phyloP scores from a whole-genome alignment of 2,888 invertebrate species.

The Chymomyza amoena region DNA sequence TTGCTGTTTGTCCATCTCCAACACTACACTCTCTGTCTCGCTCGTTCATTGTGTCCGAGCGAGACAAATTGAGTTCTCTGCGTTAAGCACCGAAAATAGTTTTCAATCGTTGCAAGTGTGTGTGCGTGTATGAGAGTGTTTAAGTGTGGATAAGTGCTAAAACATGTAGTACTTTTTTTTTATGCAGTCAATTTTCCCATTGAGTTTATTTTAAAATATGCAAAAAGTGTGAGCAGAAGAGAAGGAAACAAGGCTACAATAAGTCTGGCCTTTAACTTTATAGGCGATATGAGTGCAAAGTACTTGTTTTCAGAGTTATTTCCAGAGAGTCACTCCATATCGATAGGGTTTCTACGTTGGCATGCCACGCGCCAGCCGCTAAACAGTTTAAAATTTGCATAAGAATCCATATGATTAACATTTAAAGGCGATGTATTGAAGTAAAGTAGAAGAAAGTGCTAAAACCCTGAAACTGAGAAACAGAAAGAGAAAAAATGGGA shows the following conservation, averaged over 20 bases:
- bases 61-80: constrained; percentile 35
- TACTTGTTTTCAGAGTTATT: background rate
- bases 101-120: constrained; percentile 14
- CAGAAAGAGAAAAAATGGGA: background rate
- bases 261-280: background rate
- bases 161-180: constrained; percentile 34
- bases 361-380: constrained; percentile 35
- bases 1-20: constrained; percentile 7
- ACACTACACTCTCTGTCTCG: too few species aligned
- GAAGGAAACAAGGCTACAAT: background rate
- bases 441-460: constrained; percentile 36
- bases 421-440: constrained; percentile 68
- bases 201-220: constrained; percentile 24
- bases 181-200: background rate
- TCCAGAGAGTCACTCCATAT: background rate
- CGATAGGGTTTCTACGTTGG: background rate
- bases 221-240: background rate
- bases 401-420: constrained; percentile 71
- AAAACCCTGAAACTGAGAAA: background rate
- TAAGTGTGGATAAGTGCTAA: constrained; percentile 39
- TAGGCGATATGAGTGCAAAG: too few species aligned
- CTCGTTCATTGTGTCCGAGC: constrained; percentile 1
- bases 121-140: constrained; percentile 12
- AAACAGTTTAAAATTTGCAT: constrained; percentile 71
- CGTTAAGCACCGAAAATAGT: constrained; percentile 27